Evolutionary conservation across 2,113 vertebrate genomes (phyloP).

Genomic region (Pelvicachromis taeniatus): DNA sequence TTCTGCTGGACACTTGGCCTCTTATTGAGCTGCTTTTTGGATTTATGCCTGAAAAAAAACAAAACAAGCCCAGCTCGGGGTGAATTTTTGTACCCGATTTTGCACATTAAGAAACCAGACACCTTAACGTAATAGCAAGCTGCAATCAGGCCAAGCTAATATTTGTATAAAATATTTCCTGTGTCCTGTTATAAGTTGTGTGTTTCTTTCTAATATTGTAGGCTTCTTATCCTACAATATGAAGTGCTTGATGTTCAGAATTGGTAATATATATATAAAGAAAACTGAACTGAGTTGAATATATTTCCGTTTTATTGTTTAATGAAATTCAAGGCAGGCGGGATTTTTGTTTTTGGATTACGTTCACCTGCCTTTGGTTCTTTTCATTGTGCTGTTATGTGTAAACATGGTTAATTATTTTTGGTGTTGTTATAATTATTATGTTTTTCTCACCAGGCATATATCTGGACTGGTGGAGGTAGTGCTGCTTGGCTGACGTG

Average conservation of each 20-base stretch:
- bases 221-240: neutral
- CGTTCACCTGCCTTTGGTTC: neutral
- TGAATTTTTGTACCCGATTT: neutral
- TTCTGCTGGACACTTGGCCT: constrained; percentile 47
- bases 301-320: neutral
- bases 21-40: constrained; percentile 72
- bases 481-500: constrained; percentile 85
- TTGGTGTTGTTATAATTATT: neutral
- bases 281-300: fast-evolving
- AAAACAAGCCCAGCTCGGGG: neutral
- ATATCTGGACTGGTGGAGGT: constrained; percentile 88
- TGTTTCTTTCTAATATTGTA: neutral
- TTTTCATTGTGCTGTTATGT: neutral
- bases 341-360: neutral
- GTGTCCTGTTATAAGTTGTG: neutral
- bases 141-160: neutral
- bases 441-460: constrained; percentile 79
- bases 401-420: neutral
- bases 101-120: neutral
- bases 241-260: neutral
- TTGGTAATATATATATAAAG: neutral
- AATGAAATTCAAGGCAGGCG: neutral
- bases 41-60: constrained; percentile 75
- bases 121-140: neutral
- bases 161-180: neutral